phyloP scores from a whole-genome alignment of 2,888 invertebrate genomes.

The Mamestra brassicae region DNA sequence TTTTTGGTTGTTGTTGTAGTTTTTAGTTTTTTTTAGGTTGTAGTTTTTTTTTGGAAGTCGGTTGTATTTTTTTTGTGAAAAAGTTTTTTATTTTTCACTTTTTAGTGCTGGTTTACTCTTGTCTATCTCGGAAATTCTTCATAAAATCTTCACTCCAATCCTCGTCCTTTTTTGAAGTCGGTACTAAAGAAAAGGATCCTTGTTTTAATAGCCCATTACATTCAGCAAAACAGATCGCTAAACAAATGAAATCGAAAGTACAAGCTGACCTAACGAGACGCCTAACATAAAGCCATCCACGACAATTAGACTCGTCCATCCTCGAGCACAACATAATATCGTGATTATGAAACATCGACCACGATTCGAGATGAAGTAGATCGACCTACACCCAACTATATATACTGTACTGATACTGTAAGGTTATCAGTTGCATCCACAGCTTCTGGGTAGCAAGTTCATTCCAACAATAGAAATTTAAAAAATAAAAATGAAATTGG shows the following conservation, averaged over 20 bases:
- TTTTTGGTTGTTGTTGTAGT: too few species aligned
- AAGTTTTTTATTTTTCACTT: too few species aligned
- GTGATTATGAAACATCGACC: constrained; percentile 82
- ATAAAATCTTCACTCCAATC: too few species aligned
- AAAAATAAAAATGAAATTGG: constrained; percentile 81
- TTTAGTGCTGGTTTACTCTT: too few species aligned
- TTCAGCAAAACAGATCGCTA: too few species aligned
- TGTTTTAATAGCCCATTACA: too few species aligned
- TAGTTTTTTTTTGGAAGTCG: too few species aligned
- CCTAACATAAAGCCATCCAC: constrained; percentile 75
- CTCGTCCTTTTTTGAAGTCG: too few species aligned
- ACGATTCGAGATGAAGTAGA: constrained; percentile 83
- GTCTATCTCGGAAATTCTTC: too few species aligned
- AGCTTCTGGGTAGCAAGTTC: constrained; percentile 72
- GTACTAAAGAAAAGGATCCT: too few species aligned
- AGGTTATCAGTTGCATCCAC: constrained; percentile 82
- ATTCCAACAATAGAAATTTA: constrained; percentile 18
- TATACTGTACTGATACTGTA: constrained; percentile 80
- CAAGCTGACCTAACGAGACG: constrained; percentile 35
- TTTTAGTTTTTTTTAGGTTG: too few species aligned
- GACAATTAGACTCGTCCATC: constrained; percentile 83
- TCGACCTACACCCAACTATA: constrained; percentile 83
- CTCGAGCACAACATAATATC: constrained; percentile 74
- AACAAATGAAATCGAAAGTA: constrained; percentile 15
- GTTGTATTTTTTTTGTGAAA: too few species aligned